Conservation (phyloP, 1,140 invertebrate species). For the Aphidius ervi region DNA sequence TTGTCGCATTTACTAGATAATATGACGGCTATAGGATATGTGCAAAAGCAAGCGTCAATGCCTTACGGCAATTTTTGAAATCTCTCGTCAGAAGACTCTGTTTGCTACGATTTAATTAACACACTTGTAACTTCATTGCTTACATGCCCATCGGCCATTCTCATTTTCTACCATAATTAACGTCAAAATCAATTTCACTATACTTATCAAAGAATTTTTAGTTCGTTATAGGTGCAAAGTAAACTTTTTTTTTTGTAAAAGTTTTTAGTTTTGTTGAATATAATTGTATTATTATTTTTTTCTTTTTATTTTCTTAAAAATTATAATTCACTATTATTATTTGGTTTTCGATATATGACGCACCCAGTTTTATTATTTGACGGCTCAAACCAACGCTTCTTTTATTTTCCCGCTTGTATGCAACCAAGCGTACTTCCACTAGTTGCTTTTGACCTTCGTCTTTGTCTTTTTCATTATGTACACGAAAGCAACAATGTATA, state of each 20-base stretch:
- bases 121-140: constrained; percentile 4
- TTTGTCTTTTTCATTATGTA: constrained; percentile 19
- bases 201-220: too few species aligned
- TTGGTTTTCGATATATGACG: constrained; percentile 4
- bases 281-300: too few species aligned
- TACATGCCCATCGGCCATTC: too few species aligned
- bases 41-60: constrained; percentile 24
- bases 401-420: constrained; percentile 31
- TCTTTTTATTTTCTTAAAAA: too few species aligned
- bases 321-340: too few species aligned
- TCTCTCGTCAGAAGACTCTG: constrained; percentile 30
- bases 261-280: too few species aligned
- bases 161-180: too few species aligned
- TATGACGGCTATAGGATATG: constrained; percentile 21
- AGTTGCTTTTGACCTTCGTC: constrained; percentile 44
- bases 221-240: too few species aligned
- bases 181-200: too few species aligned
- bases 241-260: too few species aligned
- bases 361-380: constrained; percentile 20
- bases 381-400: constrained; percentile 6
- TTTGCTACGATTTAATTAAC: constrained; percentile 42
- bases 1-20: constrained; percentile 5
- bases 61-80: constrained; percentile 23
- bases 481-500: constrained; percentile 13
- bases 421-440: constrained; percentile 53